Base-by-base conservation (phyloP, 2,113 vertebrate species). In the Phylloscopus trochilus region DNA sequence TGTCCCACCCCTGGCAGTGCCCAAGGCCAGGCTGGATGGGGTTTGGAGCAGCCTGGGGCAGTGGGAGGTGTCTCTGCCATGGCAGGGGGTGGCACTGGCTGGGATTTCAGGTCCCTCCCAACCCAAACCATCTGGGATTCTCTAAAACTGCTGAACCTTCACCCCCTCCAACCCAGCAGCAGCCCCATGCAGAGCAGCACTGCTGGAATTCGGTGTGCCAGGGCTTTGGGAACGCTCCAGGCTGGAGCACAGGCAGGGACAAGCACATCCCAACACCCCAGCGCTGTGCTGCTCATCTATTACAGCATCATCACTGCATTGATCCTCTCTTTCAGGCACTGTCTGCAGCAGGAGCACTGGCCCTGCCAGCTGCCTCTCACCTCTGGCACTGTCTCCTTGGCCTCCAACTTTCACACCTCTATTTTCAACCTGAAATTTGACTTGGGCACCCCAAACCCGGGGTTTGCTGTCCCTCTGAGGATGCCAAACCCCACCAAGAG, bases 211-310 rank as follows among this genome's bases (percentile, higher is more conserved):
- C 1, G 4, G 8, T 2, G 26, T 56, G 46, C 33, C 51, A 18
- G 0, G 0, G 2, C 4, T 13, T 28, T 8, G 7, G 1, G 53
- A 27, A 15, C 0, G 7, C 66, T 22, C 13, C 66, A 20, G 51
- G 11, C 68, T 53, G 77, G 11, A 31, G 60, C 60, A 62, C 26
- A 9, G 56, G 37, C 37, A 11, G 1, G 28, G 51, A 30, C 15
- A 18, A 33, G 24, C 43, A 26, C 1, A 1, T 20, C 16, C 49
- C 14, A 1, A 2, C 4, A 18, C 22, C 63, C 41, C 44, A 27
- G 0, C 1, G 6, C 1, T 27, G 37, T 0, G 30, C 30, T n/a
- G 63, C 6, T 20, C 30, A n/a, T 41, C 55, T 22, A 35, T 13
- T 9, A 9, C 1, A 0, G 3, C 7, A 8, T 22, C 26, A 18